A percentile compares a stretch with the other conserved stretches of the same genome.
phyloP scores from a whole-genome alignment of 2,113 vertebrate species.

The Varanus salvator region DNA sequence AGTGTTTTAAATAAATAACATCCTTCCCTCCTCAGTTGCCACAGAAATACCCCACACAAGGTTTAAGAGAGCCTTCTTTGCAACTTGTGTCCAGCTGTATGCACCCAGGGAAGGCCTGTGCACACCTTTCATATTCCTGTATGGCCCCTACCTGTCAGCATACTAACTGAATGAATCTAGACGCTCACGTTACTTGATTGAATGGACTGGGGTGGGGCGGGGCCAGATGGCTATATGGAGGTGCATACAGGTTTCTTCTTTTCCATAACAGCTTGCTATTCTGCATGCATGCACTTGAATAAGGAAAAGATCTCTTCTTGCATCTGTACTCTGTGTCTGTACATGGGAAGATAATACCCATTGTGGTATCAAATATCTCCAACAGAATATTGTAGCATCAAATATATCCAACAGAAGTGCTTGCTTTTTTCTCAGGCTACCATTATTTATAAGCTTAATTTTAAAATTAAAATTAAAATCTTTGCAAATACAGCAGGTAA shows the following conservation, averaged over 20 bases:
- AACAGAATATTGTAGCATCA: not conserved
- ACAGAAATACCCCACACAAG: not conserved
- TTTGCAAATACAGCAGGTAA: not conserved
- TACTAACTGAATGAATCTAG: not conserved
- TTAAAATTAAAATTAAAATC: not conserved
- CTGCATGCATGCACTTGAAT: not conserved
- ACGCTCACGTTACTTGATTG: not conserved
- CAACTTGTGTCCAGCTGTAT: not conserved
- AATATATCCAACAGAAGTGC: too few species aligned
- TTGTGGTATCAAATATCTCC: not conserved
- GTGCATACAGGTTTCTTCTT: not conserved
- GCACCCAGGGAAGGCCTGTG: not conserved
- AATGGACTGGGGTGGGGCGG: too few species aligned
- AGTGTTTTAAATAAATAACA: too few species aligned
- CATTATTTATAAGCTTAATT: not conserved
- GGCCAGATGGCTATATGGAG: not conserved
- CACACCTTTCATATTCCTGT: not conserved
- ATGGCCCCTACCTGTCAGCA: too few species aligned
- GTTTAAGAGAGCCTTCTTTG: not conserved
- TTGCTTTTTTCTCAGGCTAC: not conserved
- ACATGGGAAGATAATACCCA: not conserved
- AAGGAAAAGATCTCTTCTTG: not conserved
- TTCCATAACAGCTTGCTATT: not conserved
- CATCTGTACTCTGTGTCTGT: not conserved
- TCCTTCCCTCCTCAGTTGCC: not conserved